Conservation (phyloP, 2,888 invertebrate genomes). For the Mimachlamys varia region DNA sequence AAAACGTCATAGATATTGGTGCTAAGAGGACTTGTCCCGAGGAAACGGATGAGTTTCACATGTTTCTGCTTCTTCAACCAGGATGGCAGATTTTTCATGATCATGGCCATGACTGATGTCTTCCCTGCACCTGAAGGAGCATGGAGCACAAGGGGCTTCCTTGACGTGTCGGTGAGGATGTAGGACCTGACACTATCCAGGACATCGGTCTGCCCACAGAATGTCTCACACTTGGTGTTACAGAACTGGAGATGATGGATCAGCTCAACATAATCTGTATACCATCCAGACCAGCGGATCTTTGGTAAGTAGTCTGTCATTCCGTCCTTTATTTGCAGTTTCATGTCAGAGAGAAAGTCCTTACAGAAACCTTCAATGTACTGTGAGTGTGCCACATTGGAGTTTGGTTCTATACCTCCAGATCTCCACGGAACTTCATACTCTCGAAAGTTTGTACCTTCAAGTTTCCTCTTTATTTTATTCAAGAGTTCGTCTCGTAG, state of each 20-base stretch:
- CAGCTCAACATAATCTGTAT: slow-evolving; percentile 70
- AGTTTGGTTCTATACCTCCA: slow-evolving; percentile 67
- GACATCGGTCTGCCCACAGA: slow-evolving; percentile 74
- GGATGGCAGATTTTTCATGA: slow-evolving; percentile 65
- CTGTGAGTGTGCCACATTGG: slow-evolving; percentile 59
- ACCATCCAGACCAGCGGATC: slow-evolving; percentile 68
- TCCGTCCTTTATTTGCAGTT: slow-evolving; percentile 62
- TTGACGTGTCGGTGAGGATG: slow-evolving; percentile 56
- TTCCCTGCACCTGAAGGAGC: slow-evolving; percentile 75
- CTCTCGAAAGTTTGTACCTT: slow-evolving; percentile 48
- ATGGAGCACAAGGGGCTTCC: slow-evolving; percentile 70
- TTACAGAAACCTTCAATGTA: slow-evolving; percentile 71
- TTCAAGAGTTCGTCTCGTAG: slow-evolving; percentile 57
- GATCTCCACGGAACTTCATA: slow-evolving; percentile 63
- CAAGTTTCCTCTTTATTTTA: slow-evolving; percentile 57
- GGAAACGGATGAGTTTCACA: slow-evolving; percentile 65
- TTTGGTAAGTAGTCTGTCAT: slow-evolving; percentile 52
- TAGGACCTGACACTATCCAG: slow-evolving; percentile 60
- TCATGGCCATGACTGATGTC: slow-evolving; percentile 75
- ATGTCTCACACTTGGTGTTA: slow-evolving; percentile 70
- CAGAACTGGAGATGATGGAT: slow-evolving; percentile 77
- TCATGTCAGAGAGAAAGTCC: slow-evolving; percentile 64
- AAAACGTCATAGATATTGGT: slow-evolving; percentile 69
- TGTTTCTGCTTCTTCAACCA: slow-evolving; percentile 65
- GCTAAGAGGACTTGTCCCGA: slow-evolving; percentile 71